A percentile compares a stretch with the other conserved stretches of the same genome.
phyloP scores from a whole-genome alignment of 1,140 invertebrate species.

The Drosophila miranda region DNA sequence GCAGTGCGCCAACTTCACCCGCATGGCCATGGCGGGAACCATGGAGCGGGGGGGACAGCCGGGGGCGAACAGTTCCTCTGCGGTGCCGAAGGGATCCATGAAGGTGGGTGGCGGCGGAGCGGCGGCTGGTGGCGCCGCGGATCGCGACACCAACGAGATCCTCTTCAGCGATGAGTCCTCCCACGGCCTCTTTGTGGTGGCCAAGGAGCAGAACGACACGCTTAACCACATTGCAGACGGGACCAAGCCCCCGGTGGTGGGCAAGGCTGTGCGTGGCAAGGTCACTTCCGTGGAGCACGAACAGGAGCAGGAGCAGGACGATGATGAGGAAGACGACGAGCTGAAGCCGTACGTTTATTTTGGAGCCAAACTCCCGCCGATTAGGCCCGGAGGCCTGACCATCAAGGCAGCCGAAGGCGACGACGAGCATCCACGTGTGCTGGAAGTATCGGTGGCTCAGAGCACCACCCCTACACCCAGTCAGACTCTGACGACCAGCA shows the following conservation, averaged over 20 bases:
- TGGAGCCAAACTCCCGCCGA: conserved; percentile 86
- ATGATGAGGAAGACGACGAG: conserved; percentile 83
- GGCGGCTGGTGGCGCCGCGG: conserved; percentile 8
- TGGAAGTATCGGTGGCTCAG: conserved; percentile 76
- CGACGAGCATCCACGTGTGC: conserved; percentile 68
- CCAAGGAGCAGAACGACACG: conserved; percentile 77
- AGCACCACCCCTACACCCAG: conserved; percentile 13
- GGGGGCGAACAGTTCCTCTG: conserved; percentile 29
- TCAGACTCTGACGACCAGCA: background rate
- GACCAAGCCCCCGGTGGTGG: conserved; percentile 26
- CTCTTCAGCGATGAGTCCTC: conserved; percentile 80
- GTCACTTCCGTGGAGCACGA: conserved; percentile 6
- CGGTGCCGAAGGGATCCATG: conserved; percentile 33
- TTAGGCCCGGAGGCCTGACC: conserved; percentile 83
- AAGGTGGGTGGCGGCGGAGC: background rate
- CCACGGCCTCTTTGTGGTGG: conserved; percentile 75
- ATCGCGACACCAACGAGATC: conserved; percentile 78
- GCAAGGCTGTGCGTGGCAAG: conserved; percentile 52
- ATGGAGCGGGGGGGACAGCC: background rate
- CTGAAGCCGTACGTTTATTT: conserved; percentile 88
- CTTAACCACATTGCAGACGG: conserved; percentile 71
- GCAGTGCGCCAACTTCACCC: conserved; percentile 73
- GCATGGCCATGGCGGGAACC: conserved; percentile 62
- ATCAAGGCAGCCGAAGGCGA: conserved; percentile 82
- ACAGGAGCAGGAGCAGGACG: conserved; percentile 42